phyloP scores from a whole-genome alignment of 2,797 vertebrate genomes.

The Phrynocephalus vlangalii region DNA sequence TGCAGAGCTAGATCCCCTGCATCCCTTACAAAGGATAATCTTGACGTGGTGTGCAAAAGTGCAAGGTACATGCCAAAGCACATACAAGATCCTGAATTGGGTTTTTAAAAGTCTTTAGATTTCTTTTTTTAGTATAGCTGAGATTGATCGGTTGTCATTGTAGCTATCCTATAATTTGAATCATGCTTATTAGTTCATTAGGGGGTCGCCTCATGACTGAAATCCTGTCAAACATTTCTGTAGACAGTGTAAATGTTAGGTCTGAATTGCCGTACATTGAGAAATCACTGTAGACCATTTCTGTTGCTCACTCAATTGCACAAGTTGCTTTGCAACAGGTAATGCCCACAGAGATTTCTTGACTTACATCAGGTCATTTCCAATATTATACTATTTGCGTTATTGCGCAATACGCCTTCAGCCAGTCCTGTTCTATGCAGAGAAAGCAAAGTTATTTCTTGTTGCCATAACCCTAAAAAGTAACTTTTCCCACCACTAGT shows the following conservation, averaged over 20 bases:
- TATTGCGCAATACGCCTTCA: too few species aligned
- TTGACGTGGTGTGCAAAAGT: neutral
- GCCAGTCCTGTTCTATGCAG: too few species aligned
- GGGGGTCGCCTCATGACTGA: neutral
- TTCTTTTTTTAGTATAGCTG: neutral
- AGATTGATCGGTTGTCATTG: neutral
- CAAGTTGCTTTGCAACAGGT: too few species aligned
- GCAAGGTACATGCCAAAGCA: neutral
- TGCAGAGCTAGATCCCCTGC: neutral
- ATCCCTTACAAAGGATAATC: neutral
- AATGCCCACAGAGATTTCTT: too few species aligned
- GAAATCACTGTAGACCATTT: too few species aligned
- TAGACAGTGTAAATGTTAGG: too few species aligned
- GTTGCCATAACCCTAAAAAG: too few species aligned
- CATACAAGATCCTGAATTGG: neutral
- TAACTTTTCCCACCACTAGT: neutral
- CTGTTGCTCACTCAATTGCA: too few species aligned
- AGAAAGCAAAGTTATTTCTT: too few species aligned
- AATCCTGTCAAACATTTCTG: neutral
- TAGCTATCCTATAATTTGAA: neutral
- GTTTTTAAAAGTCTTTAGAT: neutral
- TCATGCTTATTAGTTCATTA: neutral
- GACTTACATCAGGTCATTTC: too few species aligned
- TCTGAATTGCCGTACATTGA: too few species aligned
- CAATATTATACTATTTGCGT: too few species aligned